These are phyloP conservation scores for Scolopax bukidnonensis DNA, from an alignment of 2,797 vertebrate genomes.

Conservation along the genomic window DNA sequence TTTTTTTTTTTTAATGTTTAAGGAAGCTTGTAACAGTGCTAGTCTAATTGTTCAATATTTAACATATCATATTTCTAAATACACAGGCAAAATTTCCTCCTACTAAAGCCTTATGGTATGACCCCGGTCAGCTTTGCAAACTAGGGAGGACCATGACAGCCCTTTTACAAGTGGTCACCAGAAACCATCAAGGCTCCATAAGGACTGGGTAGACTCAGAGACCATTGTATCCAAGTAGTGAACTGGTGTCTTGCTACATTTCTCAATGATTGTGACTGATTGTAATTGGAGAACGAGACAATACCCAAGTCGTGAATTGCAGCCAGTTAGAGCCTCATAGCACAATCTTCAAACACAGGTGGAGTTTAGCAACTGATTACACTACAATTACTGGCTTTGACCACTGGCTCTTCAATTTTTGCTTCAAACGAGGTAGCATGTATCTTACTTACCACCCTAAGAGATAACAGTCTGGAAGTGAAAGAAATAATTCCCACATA, in stretches of 20 bases:
- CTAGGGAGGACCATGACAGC: neutral
- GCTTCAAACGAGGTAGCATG: neutral
- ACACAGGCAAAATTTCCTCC: neutral
- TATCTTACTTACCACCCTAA: neutral
- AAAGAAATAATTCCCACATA: neutral
- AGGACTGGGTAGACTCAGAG: neutral
- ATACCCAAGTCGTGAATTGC: neutral
- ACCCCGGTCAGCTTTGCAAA: neutral
- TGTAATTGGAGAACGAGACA: neutral
- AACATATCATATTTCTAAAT: neutral
- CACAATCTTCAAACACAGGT: neutral
- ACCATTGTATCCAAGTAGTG: neutral
- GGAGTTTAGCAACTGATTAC: neutral
- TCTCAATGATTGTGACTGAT: neutral
- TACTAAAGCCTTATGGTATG: neutral
- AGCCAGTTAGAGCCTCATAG: neutral
- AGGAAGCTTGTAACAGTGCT: neutral
- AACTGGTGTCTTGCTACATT: neutral
- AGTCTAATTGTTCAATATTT: neutral
- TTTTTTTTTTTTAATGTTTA: slow-evolving; percentile 34
- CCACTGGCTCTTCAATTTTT: neutral
- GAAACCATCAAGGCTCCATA: neutral
- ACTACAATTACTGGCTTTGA: neutral
- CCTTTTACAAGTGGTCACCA: neutral
- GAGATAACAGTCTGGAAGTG: neutral